Evolutionary conservation across 2,888 invertebrate species (phyloP).

Genomic region (Ferdinandea cuprea): DNA sequence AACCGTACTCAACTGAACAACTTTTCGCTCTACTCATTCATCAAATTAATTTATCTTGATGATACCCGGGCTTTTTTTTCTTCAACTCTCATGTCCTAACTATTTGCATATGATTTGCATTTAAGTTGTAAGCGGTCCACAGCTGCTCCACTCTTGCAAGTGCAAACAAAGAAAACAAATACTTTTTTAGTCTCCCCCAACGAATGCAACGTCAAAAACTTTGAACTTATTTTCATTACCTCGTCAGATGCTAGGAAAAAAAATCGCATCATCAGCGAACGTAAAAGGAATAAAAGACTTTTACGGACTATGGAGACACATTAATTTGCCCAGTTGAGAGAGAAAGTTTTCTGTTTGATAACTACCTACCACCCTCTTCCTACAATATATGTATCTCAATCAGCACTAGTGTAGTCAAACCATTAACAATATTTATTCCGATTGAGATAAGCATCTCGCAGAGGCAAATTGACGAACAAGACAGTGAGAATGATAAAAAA

Average conservation of each 20-base stretch:
- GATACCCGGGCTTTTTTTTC: constrained; percentile 16
- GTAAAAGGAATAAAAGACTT: constrained; percentile 9
- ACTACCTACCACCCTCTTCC: neutral
- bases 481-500: constrained; percentile 9
- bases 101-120: constrained; percentile 70
- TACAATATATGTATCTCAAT: no score
- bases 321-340: constrained; percentile 34
- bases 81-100: neutral
- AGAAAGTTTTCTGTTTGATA: constrained; percentile 66
- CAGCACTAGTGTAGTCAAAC: neutral
- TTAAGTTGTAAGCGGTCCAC: constrained; percentile 32
- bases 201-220: constrained; percentile 16
- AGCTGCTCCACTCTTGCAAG: constrained; percentile 29
- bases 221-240: constrained; percentile 66
- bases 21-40: constrained; percentile 45
- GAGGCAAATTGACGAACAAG: constrained; percentile 10
- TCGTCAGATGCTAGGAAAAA: neutral
- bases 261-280: neutral
- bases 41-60: constrained; percentile 57
- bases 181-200: constrained; percentile 32
- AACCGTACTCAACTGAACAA: constrained; percentile 30
- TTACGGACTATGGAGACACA: constrained; percentile 21
- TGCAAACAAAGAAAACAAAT: constrained; percentile 18
- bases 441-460: constrained; percentile 17
- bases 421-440: constrained; percentile 19